Conservation (phyloP, 2,888 invertebrate species). For the Conistra vaccinii region DNA sequence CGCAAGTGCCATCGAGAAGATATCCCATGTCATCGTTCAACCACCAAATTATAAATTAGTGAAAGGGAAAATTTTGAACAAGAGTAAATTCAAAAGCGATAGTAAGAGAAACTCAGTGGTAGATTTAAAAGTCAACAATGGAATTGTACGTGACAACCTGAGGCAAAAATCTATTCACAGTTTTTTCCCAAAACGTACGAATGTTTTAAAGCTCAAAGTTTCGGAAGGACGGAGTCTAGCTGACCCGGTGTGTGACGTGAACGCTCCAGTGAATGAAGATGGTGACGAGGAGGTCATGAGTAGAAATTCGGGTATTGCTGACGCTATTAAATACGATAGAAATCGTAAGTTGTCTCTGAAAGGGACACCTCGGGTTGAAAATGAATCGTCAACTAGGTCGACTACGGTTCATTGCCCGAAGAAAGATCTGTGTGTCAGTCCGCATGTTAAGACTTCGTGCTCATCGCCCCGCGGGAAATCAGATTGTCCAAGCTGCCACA, state of each 20-base stretch:
- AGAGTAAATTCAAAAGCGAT: slow-evolving; percentile 75
- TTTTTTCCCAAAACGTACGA: slow-evolving; percentile 74
- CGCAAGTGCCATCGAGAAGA: slow-evolving; percentile 85
- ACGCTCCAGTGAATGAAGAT: slow-evolving; percentile 61
- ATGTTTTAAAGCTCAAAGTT: slow-evolving; percentile 69
- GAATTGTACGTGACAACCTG: slow-evolving; percentile 70
- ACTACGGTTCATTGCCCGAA: slow-evolving; percentile 67
- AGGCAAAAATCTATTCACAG: slow-evolving; percentile 80
- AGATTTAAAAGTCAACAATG: slow-evolving; percentile 73
- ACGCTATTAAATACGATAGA: slow-evolving; percentile 77
- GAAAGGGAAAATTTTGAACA: slow-evolving; percentile 79
- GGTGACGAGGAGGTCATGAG: slow-evolving; percentile 83
- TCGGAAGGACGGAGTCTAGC: slow-evolving; percentile 61
- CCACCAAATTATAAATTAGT: slow-evolving; percentile 88
- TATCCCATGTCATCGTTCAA: slow-evolving; percentile 87
- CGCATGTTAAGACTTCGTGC: slow-evolving; percentile 72
- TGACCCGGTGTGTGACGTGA: slow-evolving; percentile 61
- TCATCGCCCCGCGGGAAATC: slow-evolving; percentile 72
- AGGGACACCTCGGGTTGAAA: slow-evolving; percentile 65
- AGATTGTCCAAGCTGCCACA: slow-evolving; percentile 72
- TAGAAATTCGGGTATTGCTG: slow-evolving; percentile 79
- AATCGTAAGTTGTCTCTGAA: slow-evolving; percentile 68
- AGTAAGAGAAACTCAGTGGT: slow-evolving; percentile 69
- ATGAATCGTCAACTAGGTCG: slow-evolving; percentile 71
- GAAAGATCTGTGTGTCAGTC: slow-evolving; percentile 68